These are phyloP conservation scores for Myzus persicae DNA, from an alignment of 1,140 invertebrate species.

Conservation along the genomic window DNA sequence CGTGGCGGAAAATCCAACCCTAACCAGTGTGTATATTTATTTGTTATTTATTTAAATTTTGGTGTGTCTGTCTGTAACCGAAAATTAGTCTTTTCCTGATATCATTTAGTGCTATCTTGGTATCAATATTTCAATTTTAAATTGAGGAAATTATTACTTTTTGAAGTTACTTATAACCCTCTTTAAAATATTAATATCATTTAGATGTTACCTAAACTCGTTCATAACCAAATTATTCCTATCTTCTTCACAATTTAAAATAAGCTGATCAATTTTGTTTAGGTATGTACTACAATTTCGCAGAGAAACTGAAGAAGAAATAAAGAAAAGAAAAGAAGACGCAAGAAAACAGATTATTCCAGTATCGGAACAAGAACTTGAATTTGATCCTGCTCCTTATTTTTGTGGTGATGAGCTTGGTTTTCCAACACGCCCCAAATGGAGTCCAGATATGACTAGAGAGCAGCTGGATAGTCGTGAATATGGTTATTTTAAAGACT, in stretches of 20 bases:
- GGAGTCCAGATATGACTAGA: constrained; percentile 78
- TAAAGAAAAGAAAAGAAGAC: constrained; percentile 72
- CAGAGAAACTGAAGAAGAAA: constrained; percentile 74
- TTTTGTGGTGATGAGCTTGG: constrained; percentile 75
- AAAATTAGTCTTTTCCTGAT: background rate
- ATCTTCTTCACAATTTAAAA: background rate
- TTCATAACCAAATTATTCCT: background rate
- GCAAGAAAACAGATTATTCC: constrained; percentile 69
- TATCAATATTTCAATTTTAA: too few species aligned
- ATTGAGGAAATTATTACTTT: background rate
- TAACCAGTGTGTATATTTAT: constrained; percentile 60
- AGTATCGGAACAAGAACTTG: constrained; percentile 70
- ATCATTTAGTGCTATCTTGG: too few species aligned
- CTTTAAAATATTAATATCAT: background rate
- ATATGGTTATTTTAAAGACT: constrained; percentile 77
- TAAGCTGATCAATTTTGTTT: constrained; percentile 59
- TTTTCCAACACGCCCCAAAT: constrained; percentile 83
- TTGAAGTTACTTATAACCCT: background rate
- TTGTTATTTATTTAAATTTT: background rate
- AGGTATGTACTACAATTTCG: constrained; percentile 80
- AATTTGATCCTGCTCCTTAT: constrained; percentile 75
- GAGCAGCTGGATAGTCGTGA: constrained; percentile 78
- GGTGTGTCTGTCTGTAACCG: background rate
- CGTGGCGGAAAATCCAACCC: constrained; percentile 63
- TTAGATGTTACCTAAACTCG: background rate